phyloP scores from a whole-genome alignment of 2,888 invertebrate species.

The Maniola hyperantus region DNA sequence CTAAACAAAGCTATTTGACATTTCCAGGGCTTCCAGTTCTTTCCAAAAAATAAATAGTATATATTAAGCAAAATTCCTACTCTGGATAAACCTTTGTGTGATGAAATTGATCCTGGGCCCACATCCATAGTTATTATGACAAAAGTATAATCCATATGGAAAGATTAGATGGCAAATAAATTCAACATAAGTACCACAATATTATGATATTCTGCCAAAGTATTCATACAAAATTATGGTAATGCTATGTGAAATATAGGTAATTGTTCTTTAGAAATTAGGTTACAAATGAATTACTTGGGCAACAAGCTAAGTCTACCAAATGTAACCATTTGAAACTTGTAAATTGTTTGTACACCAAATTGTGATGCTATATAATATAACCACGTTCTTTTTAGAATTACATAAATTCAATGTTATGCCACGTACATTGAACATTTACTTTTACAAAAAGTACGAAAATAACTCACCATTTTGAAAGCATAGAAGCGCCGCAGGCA shows the following conservation, averaged over 20 bases:
- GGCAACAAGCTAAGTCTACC: background rate
- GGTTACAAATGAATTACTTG: background rate
- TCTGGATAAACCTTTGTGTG: too few species aligned
- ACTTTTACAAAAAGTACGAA: conserved; percentile 48
- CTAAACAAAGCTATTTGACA: too few species aligned
- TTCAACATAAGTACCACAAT: background rate
- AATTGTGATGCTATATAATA: conserved; percentile 30
- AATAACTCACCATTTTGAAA: conserved; percentile 86
- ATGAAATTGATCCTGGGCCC: background rate
- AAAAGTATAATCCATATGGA: background rate
- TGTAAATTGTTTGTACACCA: background rate
- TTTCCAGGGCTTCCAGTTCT: too few species aligned
- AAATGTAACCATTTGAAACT: background rate
- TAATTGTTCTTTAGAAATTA: background rate
- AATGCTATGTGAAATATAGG: background rate
- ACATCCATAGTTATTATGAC: background rate
- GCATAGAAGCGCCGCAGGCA: conserved; percentile 88
- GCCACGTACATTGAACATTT: conserved; percentile 70
- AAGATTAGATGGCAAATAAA: background rate
- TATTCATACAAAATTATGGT: background rate
- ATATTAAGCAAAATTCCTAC: too few species aligned
- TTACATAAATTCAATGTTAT: conserved; percentile 45
- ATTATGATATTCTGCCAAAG: background rate
- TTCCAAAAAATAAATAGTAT: too few species aligned
- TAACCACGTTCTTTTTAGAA: conserved; percentile 60